Conservation (phyloP, 2,888 invertebrate genomes). For the Ptilodon capucinus region DNA sequence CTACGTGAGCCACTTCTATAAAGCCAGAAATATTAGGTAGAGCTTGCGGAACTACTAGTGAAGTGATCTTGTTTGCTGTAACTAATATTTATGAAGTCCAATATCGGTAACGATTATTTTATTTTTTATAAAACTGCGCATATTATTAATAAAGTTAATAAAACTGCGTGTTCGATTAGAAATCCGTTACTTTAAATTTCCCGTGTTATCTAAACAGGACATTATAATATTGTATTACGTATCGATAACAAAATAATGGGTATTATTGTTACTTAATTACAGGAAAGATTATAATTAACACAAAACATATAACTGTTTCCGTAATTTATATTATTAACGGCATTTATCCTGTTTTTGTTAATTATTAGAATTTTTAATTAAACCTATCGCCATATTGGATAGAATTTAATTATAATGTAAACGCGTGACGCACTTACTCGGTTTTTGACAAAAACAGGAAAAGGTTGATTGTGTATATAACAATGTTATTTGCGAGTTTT, state of each 20-base stretch:
- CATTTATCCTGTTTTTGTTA: not conserved
- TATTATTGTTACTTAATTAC: conserved; percentile 23
- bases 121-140: too few species aligned
- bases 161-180: conserved; percentile 3
- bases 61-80: too few species aligned
- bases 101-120: too few species aligned
- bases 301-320: conserved; percentile 18
- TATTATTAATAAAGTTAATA: conserved; percentile 5
- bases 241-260: conserved; percentile 39
- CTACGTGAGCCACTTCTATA: too few species aligned
- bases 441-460: conserved; percentile 1
- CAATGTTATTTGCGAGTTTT: too few species aligned
- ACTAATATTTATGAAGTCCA: too few species aligned
- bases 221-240: conserved; percentile 25
- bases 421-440: not conserved
- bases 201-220: conserved; percentile 28
- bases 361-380: not conserved
- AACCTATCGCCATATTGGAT: not conserved
- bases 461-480: not conserved
- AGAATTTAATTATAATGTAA: not conserved
- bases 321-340: conserved; percentile 25
- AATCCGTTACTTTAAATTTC: conserved; percentile 18
- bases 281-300: conserved; percentile 28
- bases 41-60: too few species aligned
- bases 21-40: too few species aligned